phyloP scores from a whole-genome alignment of 2,797 vertebrate genomes.

The Triplophysa bombifrons region DNA sequence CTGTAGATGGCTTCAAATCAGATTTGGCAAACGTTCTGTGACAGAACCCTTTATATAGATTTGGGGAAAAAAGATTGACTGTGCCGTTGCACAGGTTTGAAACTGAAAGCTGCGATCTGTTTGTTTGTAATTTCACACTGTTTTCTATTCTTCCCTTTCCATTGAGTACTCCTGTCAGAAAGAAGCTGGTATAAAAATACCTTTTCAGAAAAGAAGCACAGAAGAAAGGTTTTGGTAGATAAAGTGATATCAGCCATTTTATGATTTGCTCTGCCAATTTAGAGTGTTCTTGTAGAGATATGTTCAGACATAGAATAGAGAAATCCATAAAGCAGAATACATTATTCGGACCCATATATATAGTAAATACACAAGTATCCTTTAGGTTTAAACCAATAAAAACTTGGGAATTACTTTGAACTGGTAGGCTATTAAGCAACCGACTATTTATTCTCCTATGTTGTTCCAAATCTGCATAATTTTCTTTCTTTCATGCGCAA shows the following conservation, averaged over 20 bases:
- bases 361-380: not conserved
- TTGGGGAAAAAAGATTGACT: not conserved
- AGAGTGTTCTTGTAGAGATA: not conserved
- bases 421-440: no score
- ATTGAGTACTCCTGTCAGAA: not conserved
- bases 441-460: no score
- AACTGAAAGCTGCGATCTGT: not conserved
- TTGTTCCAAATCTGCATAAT: no score
- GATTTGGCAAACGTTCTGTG: no score
- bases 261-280: slow-evolving; percentile 22
- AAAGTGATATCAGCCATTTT: slow-evolving; percentile 15
- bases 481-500: no score
- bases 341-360: not conserved
- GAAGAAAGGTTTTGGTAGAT: slow-evolving; percentile 3
- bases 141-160: slow-evolving; percentile 1
- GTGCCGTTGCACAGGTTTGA: not conserved
- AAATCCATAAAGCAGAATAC: not conserved
- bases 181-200: not conserved
- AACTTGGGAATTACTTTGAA: not conserved
- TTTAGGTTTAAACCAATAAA: not conserved
- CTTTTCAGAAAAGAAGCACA: not conserved
- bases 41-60: no score
- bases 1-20: no score
- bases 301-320: not conserved
- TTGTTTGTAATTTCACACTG: slow-evolving; percentile 22